Evolutionary conservation across 2,888 invertebrate species (phyloP).

Genomic region (Zhuqinia jingwanae): DNA sequence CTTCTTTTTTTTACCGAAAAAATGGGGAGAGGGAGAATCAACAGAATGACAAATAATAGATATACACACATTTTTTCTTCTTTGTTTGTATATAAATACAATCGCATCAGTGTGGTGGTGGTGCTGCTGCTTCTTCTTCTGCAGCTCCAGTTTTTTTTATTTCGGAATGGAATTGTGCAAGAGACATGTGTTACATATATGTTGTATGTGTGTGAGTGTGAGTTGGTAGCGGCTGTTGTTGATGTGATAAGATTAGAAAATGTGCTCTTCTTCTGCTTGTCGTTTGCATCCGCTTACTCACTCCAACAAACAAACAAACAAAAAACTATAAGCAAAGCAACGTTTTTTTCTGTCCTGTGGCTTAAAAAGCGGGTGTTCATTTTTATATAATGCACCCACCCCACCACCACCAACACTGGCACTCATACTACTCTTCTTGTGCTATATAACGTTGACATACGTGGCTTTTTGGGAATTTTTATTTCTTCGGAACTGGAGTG

Average conservation of each 20-base stretch:
- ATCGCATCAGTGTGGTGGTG: not conserved
- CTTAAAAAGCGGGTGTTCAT: slow-evolving; percentile 43
- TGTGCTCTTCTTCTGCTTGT: slow-evolving; percentile 44
- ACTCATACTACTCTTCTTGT: not conserved
- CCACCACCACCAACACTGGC: too few relatives aligned
- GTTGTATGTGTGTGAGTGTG: not conserved
- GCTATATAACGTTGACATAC: slow-evolving; percentile 2
- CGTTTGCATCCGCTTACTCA: slow-evolving; percentile 42
- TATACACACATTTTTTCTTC: slow-evolving; percentile 12
- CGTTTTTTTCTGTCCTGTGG: not conserved
- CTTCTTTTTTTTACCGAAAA: not conserved
- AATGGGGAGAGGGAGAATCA: slow-evolving; percentile 13
- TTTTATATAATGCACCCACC: slow-evolving; percentile 25
- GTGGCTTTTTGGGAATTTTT: slow-evolving; percentile 14
- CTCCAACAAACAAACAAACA: not conserved
- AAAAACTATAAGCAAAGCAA: not conserved
- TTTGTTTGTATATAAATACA: slow-evolving; percentile 39
- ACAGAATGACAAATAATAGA: slow-evolving; percentile 35
- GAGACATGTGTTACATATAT: slow-evolving; percentile 34
- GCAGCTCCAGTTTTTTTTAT: slow-evolving; percentile 6
- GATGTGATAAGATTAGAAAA: slow-evolving; percentile 60
- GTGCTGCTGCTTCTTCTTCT: not conserved
- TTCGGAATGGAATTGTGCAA: slow-evolving; percentile 49
- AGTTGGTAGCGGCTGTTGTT: slow-evolving; percentile 34
- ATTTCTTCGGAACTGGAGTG: slow-evolving; percentile 7